These are phyloP conservation scores for Pristionchus japonicus DNA, from an alignment of 2,888 invertebrate species.

Conservation along the genomic window DNA sequence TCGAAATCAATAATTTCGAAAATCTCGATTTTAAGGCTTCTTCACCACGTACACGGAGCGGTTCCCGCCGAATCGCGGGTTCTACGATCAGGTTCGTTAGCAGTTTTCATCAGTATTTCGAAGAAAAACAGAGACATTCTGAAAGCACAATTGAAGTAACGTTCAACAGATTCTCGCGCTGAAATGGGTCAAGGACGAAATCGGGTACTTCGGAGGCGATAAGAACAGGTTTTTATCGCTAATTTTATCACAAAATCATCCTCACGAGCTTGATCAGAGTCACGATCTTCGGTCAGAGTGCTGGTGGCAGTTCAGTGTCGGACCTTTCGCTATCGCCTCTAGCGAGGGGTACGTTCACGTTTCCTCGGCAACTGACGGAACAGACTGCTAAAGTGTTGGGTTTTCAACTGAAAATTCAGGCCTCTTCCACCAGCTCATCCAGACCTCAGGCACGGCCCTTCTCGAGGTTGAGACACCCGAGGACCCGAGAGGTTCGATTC, in stretches of 20 bases:
- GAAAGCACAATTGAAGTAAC: no score
- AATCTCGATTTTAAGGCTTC: no score
- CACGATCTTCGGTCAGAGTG: conserved; percentile 41
- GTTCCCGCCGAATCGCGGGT: conserved; percentile 33
- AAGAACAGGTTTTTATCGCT: background rate
- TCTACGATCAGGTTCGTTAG: conserved; percentile 37
- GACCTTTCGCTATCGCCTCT: background rate
- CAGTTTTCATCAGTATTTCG: no score
- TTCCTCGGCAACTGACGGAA: no score
- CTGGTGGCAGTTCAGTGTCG: background rate
- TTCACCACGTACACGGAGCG: conserved; percentile 8
- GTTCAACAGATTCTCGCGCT: conserved; percentile 31
- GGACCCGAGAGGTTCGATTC: conserved; percentile 5
- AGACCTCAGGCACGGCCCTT: background rate
- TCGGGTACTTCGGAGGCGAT: conserved; percentile 20
- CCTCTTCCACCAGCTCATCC: conserved; percentile 38
- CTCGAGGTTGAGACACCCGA: background rate
- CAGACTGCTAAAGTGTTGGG: no score
- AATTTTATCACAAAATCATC: no score
- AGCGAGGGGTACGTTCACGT: background rate
- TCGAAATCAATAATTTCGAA: no score
- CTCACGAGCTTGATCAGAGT: conserved; percentile 6
- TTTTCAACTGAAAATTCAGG: background rate
- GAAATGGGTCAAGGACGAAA: conserved; percentile 17
- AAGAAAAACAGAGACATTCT: no score